These are phyloP conservation scores for Ferrisia virgata DNA, from an alignment of 2,888 invertebrate species.

Conservation along the genomic window DNA sequence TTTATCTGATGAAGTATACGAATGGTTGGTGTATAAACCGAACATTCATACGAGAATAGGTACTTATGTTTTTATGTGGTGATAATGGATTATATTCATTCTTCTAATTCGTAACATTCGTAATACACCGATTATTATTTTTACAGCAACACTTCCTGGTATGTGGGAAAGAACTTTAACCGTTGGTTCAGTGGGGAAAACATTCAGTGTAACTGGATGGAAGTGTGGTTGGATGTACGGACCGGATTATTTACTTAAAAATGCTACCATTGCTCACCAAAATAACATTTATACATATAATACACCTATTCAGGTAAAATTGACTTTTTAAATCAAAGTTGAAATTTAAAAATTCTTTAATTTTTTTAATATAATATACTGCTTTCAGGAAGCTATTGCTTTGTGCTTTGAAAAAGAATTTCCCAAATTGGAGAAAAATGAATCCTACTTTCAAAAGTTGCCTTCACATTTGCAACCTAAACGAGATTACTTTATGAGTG, in stretches of 20 bases:
- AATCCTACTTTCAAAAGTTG: slow-evolving; percentile 79
- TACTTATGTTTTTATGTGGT: slow-evolving; percentile 52
- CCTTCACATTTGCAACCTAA: slow-evolving; percentile 72
- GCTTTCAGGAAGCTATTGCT: slow-evolving; percentile 80
- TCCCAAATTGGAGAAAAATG: slow-evolving; percentile 63
- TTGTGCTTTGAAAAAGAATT: slow-evolving; percentile 83
- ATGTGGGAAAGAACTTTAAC: slow-evolving; percentile 99
- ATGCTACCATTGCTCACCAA: slow-evolving; percentile 87
- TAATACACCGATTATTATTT: neutral
- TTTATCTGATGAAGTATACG: slow-evolving; percentile 95
- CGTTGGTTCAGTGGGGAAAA: slow-evolving; percentile 95
- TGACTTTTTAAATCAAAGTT: neutral
- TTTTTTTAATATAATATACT: neutral
- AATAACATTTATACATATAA: slow-evolving; percentile 88
- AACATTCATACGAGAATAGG: slow-evolving; percentile 86
- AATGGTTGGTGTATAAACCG: slow-evolving; percentile 89
- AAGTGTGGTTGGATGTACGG: slow-evolving; percentile 96
- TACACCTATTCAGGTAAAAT: slow-evolving; percentile 74
- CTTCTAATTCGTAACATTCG: neutral
- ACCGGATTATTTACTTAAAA: slow-evolving; percentile 72
- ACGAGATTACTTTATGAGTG: slow-evolving; percentile 73
- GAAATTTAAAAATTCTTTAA: neutral
- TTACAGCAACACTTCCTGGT: slow-evolving; percentile 77
- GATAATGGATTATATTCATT: neutral
- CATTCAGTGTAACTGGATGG: slow-evolving; percentile 97